phyloP scores from a whole-genome alignment of 1,140 invertebrate species.

The Drosophila gunungcola region DNA sequence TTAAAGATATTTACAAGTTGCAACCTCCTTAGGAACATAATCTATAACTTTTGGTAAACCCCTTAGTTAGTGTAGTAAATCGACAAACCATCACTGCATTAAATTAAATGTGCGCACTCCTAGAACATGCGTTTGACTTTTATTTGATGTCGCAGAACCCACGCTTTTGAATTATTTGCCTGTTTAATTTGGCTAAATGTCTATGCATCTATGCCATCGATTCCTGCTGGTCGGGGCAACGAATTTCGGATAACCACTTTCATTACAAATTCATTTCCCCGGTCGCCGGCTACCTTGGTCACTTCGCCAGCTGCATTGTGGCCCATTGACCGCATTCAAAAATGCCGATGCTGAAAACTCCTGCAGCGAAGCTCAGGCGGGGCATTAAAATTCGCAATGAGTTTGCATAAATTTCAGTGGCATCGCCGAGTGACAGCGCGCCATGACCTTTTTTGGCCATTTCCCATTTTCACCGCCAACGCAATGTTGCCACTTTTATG shows the following conservation, averaged over 20 bases:
- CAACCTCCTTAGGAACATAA: not conserved
- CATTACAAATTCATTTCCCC: slow-evolving; percentile 78
- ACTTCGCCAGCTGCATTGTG: slow-evolving; percentile 46
- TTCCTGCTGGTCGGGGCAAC: slow-evolving; percentile 11
- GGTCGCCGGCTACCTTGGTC: slow-evolving; percentile 20
- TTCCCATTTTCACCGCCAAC: slow-evolving; percentile 39
- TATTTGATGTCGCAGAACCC: slow-evolving; percentile 4
- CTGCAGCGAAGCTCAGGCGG: slow-evolving; percentile 8
- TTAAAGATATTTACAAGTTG: not conserved
- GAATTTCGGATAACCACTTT: slow-evolving; percentile 61
- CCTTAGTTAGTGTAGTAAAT: slow-evolving; percentile 9
- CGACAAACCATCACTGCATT: not conserved
- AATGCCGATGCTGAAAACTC: slow-evolving; percentile 36
- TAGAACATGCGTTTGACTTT: slow-evolving; percentile 15
- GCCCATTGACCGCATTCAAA: slow-evolving; percentile 75
- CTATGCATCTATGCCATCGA: slow-evolving; percentile 18
- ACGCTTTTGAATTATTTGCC: slow-evolving; percentile 52
- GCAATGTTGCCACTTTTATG: slow-evolving; percentile 24
- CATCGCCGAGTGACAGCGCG: not conserved
- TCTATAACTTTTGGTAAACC: not conserved
- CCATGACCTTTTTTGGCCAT: slow-evolving; percentile 40
- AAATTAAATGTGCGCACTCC: not conserved
- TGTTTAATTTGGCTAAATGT: slow-evolving; percentile 54
- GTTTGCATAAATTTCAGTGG: slow-evolving; percentile 73
- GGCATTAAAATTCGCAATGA: slow-evolving; percentile 76